These are phyloP conservation scores for Hirtodrosophila histrioides DNA, from an alignment of 2,888 invertebrate species.

Conservation along the genomic window DNA sequence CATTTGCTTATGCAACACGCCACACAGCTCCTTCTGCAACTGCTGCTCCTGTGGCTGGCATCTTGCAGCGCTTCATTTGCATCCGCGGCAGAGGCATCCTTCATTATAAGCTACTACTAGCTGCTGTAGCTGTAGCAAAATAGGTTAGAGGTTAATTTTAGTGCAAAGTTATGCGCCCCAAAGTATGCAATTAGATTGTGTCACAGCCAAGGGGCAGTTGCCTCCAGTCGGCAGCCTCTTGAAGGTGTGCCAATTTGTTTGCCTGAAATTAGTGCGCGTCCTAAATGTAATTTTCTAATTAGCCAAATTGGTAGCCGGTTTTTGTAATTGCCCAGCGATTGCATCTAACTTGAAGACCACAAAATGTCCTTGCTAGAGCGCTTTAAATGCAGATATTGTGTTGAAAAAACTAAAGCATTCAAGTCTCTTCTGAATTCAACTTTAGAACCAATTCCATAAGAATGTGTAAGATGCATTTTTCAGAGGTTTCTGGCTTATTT, in stretches of 20 bases:
- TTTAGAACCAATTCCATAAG: background rate
- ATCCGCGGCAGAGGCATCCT: constrained; percentile 65
- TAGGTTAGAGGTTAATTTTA: constrained; percentile 81
- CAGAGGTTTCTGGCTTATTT: no score
- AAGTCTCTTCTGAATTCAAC: no score
- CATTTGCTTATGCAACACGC: constrained; percentile 53
- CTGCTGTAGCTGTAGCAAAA: constrained; percentile 58
- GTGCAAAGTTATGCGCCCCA: constrained; percentile 80
- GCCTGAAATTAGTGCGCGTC: constrained; percentile 66
- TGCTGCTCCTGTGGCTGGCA: constrained; percentile 43
- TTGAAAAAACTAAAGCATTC: no score
- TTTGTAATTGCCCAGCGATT: background rate
- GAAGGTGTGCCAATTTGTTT: constrained; percentile 64
- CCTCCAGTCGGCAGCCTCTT: constrained; percentile 9
- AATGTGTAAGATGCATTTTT: background rate
- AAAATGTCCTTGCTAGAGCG: no score
- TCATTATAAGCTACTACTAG: constrained; percentile 62
- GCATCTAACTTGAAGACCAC: background rate
- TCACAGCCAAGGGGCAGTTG: constrained; percentile 49
- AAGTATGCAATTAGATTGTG: constrained; percentile 80
- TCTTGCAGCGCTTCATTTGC: constrained; percentile 71
- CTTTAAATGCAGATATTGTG: no score
- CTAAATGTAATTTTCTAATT: constrained; percentile 78
- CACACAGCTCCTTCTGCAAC: constrained; percentile 28
- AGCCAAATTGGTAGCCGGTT: constrained; percentile 46